These are phyloP conservation scores for Mylabris sibirica DNA, from an alignment of 2,888 invertebrate genomes.

Conservation along the genomic window DNA sequence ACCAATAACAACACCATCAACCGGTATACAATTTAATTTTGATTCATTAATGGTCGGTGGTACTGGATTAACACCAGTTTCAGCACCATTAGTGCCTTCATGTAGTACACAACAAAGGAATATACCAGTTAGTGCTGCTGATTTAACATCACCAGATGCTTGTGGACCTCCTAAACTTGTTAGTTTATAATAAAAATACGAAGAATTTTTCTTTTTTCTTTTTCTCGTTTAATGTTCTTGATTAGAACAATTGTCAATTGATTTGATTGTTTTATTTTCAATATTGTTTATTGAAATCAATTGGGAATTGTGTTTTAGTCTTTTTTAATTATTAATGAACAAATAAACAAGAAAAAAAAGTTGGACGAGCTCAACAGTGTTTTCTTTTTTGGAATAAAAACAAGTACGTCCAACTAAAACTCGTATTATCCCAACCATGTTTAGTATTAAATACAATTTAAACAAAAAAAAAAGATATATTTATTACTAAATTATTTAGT, in stretches of 20 bases:
- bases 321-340: not conserved
- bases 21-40: conserved; percentile 88
- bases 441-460: conserved; percentile 44
- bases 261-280: not conserved
- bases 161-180: conserved; percentile 80
- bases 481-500: conserved; percentile 45
- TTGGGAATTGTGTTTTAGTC: not conserved
- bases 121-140: conserved; percentile 64
- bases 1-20: conserved; percentile 86
- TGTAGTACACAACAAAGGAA: conserved; percentile 82
- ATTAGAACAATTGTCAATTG: not conserved
- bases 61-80: conserved; percentile 89
- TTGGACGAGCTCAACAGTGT: conserved; percentile 7
- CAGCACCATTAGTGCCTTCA: conserved; percentile 72
- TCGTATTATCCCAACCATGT: conserved; percentile 45
- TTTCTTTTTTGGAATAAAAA: conserved; percentile 15
- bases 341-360: conserved; percentile 23
- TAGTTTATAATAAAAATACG: conserved; percentile 78
- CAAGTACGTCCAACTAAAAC: conserved; percentile 31
- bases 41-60: conserved; percentile 94
- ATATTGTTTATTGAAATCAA: not conserved
- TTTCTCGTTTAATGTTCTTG: not conserved
- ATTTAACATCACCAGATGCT: conserved; percentile 76
- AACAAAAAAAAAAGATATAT: conserved; percentile 45
- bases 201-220: no score